phyloP scores from a whole-genome alignment of 35 echinoderm and acorn worm species.

The Diadema setosum region DNA sequence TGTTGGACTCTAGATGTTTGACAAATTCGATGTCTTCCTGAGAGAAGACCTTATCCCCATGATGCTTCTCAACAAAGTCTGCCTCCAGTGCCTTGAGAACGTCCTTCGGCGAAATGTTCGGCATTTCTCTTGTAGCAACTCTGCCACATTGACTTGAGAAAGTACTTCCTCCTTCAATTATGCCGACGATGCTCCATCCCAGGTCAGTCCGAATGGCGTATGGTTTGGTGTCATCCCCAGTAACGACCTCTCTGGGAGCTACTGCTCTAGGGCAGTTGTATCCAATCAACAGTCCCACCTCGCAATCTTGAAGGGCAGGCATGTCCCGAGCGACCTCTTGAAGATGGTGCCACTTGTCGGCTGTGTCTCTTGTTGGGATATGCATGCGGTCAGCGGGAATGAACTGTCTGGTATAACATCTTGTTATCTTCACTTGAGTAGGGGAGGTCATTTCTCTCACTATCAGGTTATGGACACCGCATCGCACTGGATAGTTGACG shows the following conservation, averaged over 20 bases:
- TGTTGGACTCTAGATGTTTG: neutral
- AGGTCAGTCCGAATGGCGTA: slow-evolving; percentile 5
- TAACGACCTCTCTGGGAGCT: neutral
- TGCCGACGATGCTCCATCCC: slow-evolving; percentile 25
- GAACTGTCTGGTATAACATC: neutral
- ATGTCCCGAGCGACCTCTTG: neutral
- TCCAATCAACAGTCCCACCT: slow-evolving; percentile 12
- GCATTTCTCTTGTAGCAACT: neutral
- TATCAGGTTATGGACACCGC: neutral
- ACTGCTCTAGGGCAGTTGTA: neutral
- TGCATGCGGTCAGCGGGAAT: slow-evolving; percentile 15
- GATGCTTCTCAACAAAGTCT: neutral
- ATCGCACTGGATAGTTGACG: slow-evolving; percentile 17
- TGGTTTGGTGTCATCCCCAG: neutral
- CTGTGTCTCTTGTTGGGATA: slow-evolving; percentile 8
- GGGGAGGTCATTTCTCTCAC: slow-evolving; percentile 9
- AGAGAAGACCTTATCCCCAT: neutral
- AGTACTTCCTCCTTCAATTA: neutral
- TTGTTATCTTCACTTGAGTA: neutral
- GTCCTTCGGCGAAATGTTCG: neutral
- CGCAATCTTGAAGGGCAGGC: slow-evolving; percentile 1
- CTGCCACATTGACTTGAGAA: neutral
- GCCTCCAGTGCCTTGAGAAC: neutral
- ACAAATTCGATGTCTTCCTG: slow-evolving; percentile 12
- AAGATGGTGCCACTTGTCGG: slow-evolving; percentile 34